These are phyloP conservation scores for Theocolax elegans DNA, from an alignment of 1,140 invertebrate species.

Conservation along the genomic window DNA sequence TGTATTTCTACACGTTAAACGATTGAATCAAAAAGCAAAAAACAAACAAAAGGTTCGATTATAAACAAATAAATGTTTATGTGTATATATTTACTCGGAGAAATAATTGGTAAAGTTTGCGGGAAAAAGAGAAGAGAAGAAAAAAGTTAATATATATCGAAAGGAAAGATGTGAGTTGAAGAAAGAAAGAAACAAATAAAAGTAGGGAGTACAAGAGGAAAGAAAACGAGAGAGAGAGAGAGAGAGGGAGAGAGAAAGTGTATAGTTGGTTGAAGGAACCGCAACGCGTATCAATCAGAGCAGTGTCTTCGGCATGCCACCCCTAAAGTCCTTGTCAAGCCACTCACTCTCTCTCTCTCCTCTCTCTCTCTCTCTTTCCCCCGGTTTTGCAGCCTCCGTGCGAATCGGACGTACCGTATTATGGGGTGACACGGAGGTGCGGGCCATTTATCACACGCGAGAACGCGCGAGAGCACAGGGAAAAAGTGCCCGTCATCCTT, in stretches of 20 bases:
- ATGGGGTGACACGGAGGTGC: slow-evolving; percentile 39
- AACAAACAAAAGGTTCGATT: too few species aligned
- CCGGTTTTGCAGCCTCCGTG: too few species aligned
- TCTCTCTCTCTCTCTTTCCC: neutral
- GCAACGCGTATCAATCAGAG: slow-evolving; percentile 56
- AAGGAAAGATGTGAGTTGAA: too few species aligned
- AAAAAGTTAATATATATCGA: too few species aligned
- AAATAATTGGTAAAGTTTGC: too few species aligned
- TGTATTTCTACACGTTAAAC: too few species aligned
- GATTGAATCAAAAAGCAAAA: too few species aligned
- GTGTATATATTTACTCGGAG: too few species aligned
- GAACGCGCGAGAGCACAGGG: slow-evolving; percentile 37
- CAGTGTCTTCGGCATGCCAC: slow-evolving; percentile 54
- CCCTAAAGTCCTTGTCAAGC: slow-evolving; percentile 49
- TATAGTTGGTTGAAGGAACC: slow-evolving; percentile 13
- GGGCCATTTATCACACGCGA: slow-evolving; percentile 59
- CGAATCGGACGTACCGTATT: slow-evolving; percentile 37
- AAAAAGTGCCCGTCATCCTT: slow-evolving; percentile 62
- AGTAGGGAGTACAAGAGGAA: neutral
- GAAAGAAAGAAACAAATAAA: neutral
- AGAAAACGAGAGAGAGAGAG: neutral
- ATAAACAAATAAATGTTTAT: too few species aligned
- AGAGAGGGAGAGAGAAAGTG: too few species aligned
- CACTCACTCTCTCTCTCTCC: slow-evolving; percentile 19
- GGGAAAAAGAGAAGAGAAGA: too few species aligned